Conservation (phyloP, 1,140 invertebrate species). For the Drosophila virilis region DNA sequence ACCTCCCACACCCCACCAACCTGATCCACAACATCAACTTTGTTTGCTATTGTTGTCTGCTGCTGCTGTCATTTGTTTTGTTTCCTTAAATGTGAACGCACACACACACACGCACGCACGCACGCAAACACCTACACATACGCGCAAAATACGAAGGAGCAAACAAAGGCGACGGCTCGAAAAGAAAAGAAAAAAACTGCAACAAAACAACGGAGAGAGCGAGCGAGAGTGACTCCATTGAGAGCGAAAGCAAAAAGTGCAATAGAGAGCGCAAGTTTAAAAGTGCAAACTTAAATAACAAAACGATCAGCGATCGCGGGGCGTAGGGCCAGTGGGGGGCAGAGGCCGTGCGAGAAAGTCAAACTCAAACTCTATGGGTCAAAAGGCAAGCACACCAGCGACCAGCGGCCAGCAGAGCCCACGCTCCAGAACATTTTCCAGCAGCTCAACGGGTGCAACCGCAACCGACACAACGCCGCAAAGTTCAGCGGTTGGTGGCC, state of each 20-base stretch:
- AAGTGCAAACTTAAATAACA: not conserved
- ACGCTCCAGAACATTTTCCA: constrained; percentile 90
- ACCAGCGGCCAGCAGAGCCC: constrained; percentile 89
- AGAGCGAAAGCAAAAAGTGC: constrained; percentile 7
- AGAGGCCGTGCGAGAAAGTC: constrained; percentile 28
- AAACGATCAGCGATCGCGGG: constrained; percentile 4
- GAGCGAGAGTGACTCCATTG: constrained; percentile 20
- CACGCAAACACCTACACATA: not conserved
- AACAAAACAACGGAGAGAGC: constrained; percentile 12
- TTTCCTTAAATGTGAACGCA: constrained; percentile 52
- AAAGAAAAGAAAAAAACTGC: constrained; percentile 18
- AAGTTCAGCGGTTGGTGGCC: constrained; percentile 25
- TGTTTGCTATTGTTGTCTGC: constrained; percentile 80
- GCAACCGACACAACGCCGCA: constrained; percentile 85
- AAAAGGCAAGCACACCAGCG: constrained; percentile 92
- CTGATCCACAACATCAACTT: constrained; percentile 46
- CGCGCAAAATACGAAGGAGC: constrained; percentile 33
- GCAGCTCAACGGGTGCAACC: constrained; percentile 88
- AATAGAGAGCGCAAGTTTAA: not conserved
- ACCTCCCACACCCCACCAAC: constrained; percentile 6
- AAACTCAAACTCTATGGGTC: constrained; percentile 87
- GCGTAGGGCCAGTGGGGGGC: constrained; percentile 14
- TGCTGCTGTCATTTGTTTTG: constrained; percentile 60
- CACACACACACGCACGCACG: not conserved
- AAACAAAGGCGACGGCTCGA: constrained; percentile 37